Evolutionary conservation across 2,113 vertebrate genomes (phyloP).

Genomic region (Pygoscelis adeliae): DNA sequence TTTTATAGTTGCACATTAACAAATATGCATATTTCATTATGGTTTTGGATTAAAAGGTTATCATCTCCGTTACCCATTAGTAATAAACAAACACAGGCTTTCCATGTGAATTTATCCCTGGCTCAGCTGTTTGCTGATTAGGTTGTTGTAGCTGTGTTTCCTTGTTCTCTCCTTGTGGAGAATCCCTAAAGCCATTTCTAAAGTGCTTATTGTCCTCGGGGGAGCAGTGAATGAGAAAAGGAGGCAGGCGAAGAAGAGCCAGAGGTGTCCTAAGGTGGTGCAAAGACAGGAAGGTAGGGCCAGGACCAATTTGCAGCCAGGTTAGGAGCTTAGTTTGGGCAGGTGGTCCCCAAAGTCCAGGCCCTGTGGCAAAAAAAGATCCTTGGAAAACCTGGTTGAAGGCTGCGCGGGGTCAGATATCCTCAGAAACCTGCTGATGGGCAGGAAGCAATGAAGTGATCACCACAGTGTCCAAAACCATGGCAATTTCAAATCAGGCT

Average conservation of each 20-base stretch:
- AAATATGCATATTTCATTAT: slow-evolving; percentile 79
- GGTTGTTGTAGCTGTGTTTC: slow-evolving; percentile 57
- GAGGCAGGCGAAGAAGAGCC: background rate
- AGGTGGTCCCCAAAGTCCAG: background rate
- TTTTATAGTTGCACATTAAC: slow-evolving; percentile 74
- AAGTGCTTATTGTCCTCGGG: slow-evolving; percentile 40
- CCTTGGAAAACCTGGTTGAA: background rate
- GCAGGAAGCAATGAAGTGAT: background rate
- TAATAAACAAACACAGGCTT: slow-evolving; percentile 74
- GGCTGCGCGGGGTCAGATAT: background rate
- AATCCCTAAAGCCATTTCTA: slow-evolving; percentile 35
- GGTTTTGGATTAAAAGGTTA: slow-evolving; percentile 75
- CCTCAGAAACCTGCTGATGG: background rate
- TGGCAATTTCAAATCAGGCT: background rate
- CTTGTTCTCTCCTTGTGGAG: slow-evolving; percentile 67
- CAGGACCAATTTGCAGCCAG: background rate
- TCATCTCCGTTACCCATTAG: slow-evolving; percentile 73
- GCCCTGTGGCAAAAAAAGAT: background rate
- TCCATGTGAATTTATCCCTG: slow-evolving; percentile 65
- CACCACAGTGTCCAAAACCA: background rate
- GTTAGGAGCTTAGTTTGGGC: background rate
- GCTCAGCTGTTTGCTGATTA: slow-evolving; percentile 69
- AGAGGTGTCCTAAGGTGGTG: background rate
- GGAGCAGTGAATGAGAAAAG: slow-evolving; percentile 3
- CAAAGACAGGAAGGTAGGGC: background rate